phyloP scores from a whole-genome alignment of 1,140 invertebrate species.

The Hypothenemus hampei region DNA sequence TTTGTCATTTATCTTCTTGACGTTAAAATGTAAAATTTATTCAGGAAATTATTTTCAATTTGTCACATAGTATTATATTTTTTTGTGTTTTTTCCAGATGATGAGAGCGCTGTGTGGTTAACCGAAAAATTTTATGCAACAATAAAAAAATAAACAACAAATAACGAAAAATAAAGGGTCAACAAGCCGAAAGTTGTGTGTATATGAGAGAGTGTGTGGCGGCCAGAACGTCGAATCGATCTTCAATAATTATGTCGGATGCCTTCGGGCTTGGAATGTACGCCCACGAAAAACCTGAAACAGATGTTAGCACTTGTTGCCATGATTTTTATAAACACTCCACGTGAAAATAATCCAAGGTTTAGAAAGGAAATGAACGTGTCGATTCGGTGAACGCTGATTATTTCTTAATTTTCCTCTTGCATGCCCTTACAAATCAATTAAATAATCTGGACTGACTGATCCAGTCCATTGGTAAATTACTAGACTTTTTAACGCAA shows the following conservation, averaged over 20 bases:
- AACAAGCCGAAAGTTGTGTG: conserved; percentile 7
- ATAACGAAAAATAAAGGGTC: conserved; percentile 1
- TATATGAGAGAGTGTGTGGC: no score
- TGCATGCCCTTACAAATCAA: no score
- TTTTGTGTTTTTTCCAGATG: background rate
- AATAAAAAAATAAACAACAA: background rate
- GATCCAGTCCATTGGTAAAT: no score
- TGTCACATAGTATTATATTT: background rate
- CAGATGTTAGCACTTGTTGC: conserved; percentile 13
- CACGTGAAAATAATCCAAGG: background rate
- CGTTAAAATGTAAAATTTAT: conserved; percentile 9
- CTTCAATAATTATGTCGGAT: conserved; percentile 11
- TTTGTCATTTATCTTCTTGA: conserved; percentile 2
- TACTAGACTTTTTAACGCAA: no score
- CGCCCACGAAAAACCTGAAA: conserved; percentile 8
- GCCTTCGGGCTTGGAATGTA: background rate
- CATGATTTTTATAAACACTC: conserved; percentile 5
- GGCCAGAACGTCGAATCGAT: background rate
- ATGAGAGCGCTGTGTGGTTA: no score
- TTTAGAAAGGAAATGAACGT: background rate
- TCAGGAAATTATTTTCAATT: background rate
- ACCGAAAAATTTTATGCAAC: background rate
- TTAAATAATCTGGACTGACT: no score
- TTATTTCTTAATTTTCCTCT: no score
- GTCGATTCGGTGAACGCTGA: no score